These are phyloP conservation scores for Thalassophryne amazonica DNA, from an alignment of 2,797 vertebrate genomes.

Conservation along the genomic window DNA sequence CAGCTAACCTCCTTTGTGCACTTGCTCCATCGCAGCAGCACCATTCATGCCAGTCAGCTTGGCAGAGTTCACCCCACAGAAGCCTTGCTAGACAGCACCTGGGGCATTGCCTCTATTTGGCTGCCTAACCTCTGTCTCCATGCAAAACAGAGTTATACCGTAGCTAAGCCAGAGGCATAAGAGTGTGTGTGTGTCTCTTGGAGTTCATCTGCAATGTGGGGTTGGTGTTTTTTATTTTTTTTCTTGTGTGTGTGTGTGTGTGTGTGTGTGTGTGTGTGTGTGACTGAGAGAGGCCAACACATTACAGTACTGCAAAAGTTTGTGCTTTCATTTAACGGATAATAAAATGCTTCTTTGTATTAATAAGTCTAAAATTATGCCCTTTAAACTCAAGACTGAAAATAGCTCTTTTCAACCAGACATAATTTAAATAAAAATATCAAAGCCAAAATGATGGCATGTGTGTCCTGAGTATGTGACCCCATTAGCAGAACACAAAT, in stretches of 20 bases:
- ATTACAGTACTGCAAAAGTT: constrained; percentile 22
- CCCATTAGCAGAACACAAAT: too few species aligned
- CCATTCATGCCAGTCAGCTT: constrained; percentile 59
- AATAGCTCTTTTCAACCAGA: too few species aligned
- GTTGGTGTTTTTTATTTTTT: constrained; percentile 61
- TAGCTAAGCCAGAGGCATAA: constrained; percentile 25
- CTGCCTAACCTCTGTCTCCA: constrained; percentile 55
- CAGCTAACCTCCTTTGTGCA: constrained; percentile 41
- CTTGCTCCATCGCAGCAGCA: constrained; percentile 32
- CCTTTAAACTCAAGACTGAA: too few species aligned
- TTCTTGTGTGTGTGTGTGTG: too few species aligned
- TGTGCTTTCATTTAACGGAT: too few species aligned
- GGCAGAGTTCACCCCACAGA: constrained; percentile 46
- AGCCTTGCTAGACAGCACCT: constrained; percentile 61
- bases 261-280: too few species aligned
- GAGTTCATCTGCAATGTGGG: constrained; percentile 29
- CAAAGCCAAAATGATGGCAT: too few species aligned
- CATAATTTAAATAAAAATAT: too few species aligned
- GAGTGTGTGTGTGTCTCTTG: constrained; percentile 11
- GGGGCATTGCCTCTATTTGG: constrained; percentile 53
- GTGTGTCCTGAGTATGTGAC: too few species aligned
- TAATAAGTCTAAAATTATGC: too few species aligned
- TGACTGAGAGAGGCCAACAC: constrained; percentile 24
- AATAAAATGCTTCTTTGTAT: too few species aligned
- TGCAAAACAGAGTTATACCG: constrained; percentile 36